Conservation (phyloP, 2,797 vertebrate genomes). For the Semaprochilodus insignis region DNA sequence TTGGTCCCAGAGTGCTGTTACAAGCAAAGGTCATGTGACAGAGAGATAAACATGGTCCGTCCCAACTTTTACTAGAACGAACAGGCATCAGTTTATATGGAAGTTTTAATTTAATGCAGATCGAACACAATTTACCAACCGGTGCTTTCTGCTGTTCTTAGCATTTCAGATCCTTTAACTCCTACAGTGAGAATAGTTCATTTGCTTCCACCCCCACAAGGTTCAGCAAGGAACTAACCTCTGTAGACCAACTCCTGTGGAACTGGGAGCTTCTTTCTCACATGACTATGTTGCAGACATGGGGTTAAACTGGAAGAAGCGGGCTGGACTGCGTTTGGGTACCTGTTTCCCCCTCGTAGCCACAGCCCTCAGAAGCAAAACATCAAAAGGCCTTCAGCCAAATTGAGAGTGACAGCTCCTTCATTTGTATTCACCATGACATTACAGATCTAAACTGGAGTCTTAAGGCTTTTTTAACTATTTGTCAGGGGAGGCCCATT, state of each 20-base stretch:
- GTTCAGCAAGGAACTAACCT: constrained; percentile 43
- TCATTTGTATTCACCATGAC: constrained; percentile 78
- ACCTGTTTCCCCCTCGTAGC: constrained; percentile 56
- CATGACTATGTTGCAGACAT: constrained; percentile 45
- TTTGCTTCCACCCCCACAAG: neutral
- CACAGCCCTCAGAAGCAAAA: constrained; percentile 68
- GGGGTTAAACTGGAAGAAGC: constrained; percentile 46
- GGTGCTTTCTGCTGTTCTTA: too few relatives aligned
- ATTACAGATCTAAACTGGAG: constrained; percentile 76
- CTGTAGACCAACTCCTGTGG: constrained; percentile 1
- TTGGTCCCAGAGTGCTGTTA: too few relatives aligned
- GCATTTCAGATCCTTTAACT: too few relatives aligned
- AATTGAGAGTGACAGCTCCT: constrained; percentile 74
- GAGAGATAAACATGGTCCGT: too few relatives aligned
- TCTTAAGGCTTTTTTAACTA: constrained; percentile 79
- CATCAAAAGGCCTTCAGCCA: constrained; percentile 74
- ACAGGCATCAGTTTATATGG: too few relatives aligned
- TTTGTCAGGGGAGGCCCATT: constrained; percentile 77
- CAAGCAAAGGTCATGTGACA: too few relatives aligned
- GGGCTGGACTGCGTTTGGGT: constrained; percentile 48
- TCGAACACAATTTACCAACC: too few relatives aligned
- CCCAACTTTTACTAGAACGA: too few relatives aligned
- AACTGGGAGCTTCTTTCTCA: constrained; percentile 8
- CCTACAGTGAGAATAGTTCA: constrained; percentile 25
- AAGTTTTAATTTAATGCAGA: too few relatives aligned